These are phyloP conservation scores for Plusia festucae DNA, from an alignment of 2,888 invertebrate species.

Conservation along the genomic window DNA sequence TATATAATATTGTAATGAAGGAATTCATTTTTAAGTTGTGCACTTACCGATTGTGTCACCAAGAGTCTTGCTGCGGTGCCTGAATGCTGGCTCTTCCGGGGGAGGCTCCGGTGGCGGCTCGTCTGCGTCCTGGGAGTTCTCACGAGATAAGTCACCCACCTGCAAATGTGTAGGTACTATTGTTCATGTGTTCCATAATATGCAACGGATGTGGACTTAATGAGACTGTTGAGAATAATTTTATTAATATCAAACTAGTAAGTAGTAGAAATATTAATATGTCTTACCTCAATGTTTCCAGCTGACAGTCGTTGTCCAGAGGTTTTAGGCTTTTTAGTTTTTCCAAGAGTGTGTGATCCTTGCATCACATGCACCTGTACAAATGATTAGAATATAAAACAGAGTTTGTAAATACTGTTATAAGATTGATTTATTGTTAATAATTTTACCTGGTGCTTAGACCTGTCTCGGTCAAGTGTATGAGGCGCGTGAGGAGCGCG, in stretches of 20 bases:
- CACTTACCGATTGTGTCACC: slow-evolving; percentile 93
- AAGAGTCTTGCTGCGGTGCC: slow-evolving; percentile 97
- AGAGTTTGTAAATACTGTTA: too few species aligned
- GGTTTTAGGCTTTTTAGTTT: slow-evolving; percentile 94
- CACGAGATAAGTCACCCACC: slow-evolving; percentile 93
- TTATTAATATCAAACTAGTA: too few species aligned
- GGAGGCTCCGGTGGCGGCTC: slow-evolving; percentile 75
- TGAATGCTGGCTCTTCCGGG: slow-evolving; percentile 88
- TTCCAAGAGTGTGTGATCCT: slow-evolving; percentile 95
- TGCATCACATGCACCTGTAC: slow-evolving; percentile 91
- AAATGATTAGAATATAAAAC: too few species aligned
- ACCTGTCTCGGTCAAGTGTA: slow-evolving; percentile 86
- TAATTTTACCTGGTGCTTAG: slow-evolving; percentile 90
- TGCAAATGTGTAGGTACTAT: slow-evolving; percentile 37
- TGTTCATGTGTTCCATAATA: not conserved
- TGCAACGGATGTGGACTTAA: not conserved
- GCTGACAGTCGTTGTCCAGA: slow-evolving; percentile 94
- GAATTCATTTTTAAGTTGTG: not conserved
- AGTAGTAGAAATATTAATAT: too few species aligned
- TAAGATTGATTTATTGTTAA: too few species aligned
- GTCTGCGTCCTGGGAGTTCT: slow-evolving; percentile 92
- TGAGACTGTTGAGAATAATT: too few species aligned
- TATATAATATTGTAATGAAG: too few species aligned
- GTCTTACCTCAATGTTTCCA: slow-evolving; percentile 94
- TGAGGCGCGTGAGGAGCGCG: slow-evolving; percentile 82